Base-by-base conservation (phyloP, 1,140 invertebrate species). In the Trichoplusia ni region DNA sequence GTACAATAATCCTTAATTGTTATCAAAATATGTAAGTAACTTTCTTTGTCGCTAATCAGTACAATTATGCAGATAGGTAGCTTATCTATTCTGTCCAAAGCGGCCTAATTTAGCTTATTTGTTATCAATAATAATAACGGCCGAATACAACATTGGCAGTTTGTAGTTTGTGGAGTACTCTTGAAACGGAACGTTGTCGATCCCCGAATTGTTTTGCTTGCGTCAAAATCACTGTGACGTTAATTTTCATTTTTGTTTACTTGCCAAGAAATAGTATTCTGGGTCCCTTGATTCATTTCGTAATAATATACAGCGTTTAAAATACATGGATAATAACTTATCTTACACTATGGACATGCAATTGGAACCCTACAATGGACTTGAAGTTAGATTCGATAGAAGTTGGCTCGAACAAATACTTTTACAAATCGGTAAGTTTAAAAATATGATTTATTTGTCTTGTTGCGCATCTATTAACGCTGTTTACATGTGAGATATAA, bases 381-480 rank as follows among this genome's bases (percentile, higher is more conserved):
- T 49, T 13, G 64, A 75, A 42, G 47, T 78, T 3, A 67, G 64
- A 27, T 77, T 77, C 27, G 62, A 83, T 44, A 58, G 38, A 16
- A 47, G 35, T 19, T 76, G 71, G 71, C 65, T 83, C 19, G 79
- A 86, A 59, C 62, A 66, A 64, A 65, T 82, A 7, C 73, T 86
- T 29, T 60, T 83, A 19, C 38, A 84, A 49, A 51, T 86, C 9
- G 73, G 83, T 82, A 64, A 73, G 79, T 70, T 31, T 37, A 38
- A 11, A 27, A 25, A 25, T 61, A 5, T 42, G 27, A 31, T 33
- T 53, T 40, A n/a, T 38, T 25, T 42, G 6, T 53, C 21, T 2
- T 35, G n/a, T 33, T 9, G 11, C 8, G 11, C n/a, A n/a, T 11
- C 11, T 6, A 2, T 9, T 4, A 35, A 35, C 31, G 11, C 11